Conservation (phyloP, 1,140 invertebrate genomes). For the Venustaconcha ellipsiformis region DNA sequence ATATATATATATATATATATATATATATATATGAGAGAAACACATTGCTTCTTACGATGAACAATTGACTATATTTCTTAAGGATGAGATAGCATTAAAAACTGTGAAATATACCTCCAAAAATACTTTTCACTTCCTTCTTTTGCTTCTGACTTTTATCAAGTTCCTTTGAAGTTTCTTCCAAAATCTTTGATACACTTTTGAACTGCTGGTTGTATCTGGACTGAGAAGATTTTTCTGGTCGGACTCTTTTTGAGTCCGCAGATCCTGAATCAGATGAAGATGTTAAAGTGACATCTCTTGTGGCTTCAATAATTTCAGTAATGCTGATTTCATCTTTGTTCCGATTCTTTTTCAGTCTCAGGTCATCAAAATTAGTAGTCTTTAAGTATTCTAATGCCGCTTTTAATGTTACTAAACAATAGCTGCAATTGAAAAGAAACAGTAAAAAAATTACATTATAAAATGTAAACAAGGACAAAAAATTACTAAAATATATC, state of each 20-base stretch:
- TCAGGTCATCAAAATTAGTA: conserved; percentile 50
- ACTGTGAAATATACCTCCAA: conserved; percentile 40
- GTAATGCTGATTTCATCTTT: conserved; percentile 14
- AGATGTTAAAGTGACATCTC: neutral
- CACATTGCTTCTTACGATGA: neutral
- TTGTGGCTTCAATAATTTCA: neutral
- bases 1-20: neutral
- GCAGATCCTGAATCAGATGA: neutral
- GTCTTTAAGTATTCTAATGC: conserved; percentile 57
- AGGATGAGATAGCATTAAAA: neutral
- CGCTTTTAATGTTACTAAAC: conserved; percentile 63
- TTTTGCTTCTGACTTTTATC: conserved; percentile 15
- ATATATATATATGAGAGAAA: neutral
- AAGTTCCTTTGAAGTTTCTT: conserved; percentile 35
- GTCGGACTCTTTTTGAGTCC: neutral
- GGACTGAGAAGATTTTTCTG: conserved; percentile 1
- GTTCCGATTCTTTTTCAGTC: conserved; percentile 17
- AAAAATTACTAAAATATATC: neutral
- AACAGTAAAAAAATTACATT: neutral
- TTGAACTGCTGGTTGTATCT: conserved; percentile 50
- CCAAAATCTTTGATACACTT: conserved; percentile 48
- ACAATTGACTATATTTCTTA: neutral
- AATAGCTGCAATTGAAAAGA: conserved; percentile 46
- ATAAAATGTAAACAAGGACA: neutral
- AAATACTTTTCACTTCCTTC: conserved; percentile 41